Evolutionary conservation across 1,140 invertebrate species (phyloP), one percentile per base, ranked within the genome.

Genomic region (Heliconius hewitsoni): DNA sequence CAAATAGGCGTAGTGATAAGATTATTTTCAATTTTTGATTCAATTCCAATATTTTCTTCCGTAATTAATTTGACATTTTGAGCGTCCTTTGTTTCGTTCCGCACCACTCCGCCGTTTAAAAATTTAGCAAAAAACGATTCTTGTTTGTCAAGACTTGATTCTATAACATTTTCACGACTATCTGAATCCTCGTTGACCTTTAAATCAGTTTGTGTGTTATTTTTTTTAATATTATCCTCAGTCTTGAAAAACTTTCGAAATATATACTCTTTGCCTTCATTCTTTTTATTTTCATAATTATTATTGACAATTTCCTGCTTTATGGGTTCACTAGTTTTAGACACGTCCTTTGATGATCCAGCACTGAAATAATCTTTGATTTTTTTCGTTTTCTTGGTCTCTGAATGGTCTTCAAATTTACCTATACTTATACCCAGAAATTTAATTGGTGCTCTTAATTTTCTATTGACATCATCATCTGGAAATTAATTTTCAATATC

Each of bases 401-500:
- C 91, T 39, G 86, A 83, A 39, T 90, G 91, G 81, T 96, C 95
- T 85, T 96, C 95, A 94, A 98, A 98, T 92, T 98, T 98, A 3
- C 96, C 96, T 27, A 97, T 97, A 82, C 97, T 97, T 3, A 98
- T 94, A 8, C 97, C 97, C 11, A 98, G 91, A 89, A 96, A 97
- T 78, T 96, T 96, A 23, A 98, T 96, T 1, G 96, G 95, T 78
- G 95, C 95, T 82, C 95, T 94, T 3, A 96, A 85, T 42, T 85
- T 93, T 71, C 91, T 88, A 39, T 95, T 90, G n/a, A 71, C 55
- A 80, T 92, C 91, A 27, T 78, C 81, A 82, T 89, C 93, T 94
- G 84, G 71, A 92, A 92, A 71, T 71, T 30, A 74, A 81, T 71
- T 52, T 79, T 52, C 39, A 19, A 52, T 19, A 19, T 52, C 50